Evolutionary conservation across 2,113 vertebrate species (phyloP).

Genomic region (Scomber japonicus): DNA sequence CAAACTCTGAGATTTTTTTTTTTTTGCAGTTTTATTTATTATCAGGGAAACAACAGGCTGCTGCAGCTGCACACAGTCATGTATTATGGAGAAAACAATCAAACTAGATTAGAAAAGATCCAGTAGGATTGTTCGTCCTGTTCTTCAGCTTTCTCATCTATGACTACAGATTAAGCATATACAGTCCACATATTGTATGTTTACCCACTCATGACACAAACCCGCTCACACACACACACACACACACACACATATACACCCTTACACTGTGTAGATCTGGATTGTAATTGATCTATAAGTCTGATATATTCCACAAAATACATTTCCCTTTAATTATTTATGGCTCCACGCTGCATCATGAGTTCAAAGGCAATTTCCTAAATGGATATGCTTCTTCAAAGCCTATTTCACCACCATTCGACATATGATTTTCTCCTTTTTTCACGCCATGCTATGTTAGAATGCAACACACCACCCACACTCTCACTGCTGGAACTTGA

Average conservation of each 20-base stretch:
- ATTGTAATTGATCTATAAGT: slow-evolving; percentile 3
- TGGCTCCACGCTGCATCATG: background rate
- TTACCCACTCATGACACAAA: slow-evolving; percentile 25
- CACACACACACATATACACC: background rate
- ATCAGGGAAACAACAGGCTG: slow-evolving; percentile 1
- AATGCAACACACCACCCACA: slow-evolving; percentile 64
- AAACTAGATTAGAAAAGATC: slow-evolving; percentile 59
- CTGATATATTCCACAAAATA: slow-evolving; percentile 21
- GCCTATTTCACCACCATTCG: slow-evolving; percentile 20
- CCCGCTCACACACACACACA: background rate
- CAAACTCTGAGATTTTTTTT: background rate
- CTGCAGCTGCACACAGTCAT: slow-evolving; percentile 3
- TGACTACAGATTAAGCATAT: slow-evolving; percentile 33
- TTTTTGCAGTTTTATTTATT: background rate
- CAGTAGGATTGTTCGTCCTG: slow-evolving; percentile 26
- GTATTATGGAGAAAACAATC: slow-evolving; percentile 10
- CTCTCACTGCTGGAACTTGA: slow-evolving; percentile 58
- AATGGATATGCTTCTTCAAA: slow-evolving; percentile 31
- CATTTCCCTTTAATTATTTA: slow-evolving; percentile 45
- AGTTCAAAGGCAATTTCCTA: slow-evolving; percentile 44
- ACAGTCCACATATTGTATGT: slow-evolving; percentile 26
- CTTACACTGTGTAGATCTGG: background rate
- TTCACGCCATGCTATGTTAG: slow-evolving; percentile 3
- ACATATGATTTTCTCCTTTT: slow-evolving; percentile 50
- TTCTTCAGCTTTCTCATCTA: slow-evolving; percentile 9